Conservation (phyloP, 2,888 invertebrate genomes). For the Hermaeophaga mercurialis region DNA sequence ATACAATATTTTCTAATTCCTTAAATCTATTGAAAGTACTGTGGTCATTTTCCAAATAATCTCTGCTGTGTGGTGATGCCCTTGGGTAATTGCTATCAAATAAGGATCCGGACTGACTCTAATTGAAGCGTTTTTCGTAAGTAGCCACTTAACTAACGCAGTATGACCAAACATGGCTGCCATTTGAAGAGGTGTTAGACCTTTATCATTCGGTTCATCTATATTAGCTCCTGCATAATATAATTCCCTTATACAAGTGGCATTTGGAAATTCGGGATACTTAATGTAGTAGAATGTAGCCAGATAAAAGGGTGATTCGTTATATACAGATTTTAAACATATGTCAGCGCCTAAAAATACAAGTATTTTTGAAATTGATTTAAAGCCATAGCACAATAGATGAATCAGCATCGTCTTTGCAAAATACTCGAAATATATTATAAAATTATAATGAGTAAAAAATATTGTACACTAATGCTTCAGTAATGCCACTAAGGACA, state of each 20-base stretch:
- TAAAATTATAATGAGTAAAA: too few relatives aligned
- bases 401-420: too few relatives aligned
- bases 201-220: conserved; percentile 46
- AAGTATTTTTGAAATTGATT: background rate
- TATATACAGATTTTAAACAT: conserved; percentile 40
- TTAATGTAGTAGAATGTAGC: conserved; percentile 46
- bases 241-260: conserved; percentile 48
- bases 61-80: conserved; percentile 38
- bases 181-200: conserved; percentile 48
- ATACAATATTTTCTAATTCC: background rate
- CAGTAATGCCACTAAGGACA: too few relatives aligned
- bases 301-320: conserved; percentile 50
- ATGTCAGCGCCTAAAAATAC: conserved; percentile 44
- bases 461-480: too few relatives aligned
- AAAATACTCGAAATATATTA: too few relatives aligned
- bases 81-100: conserved; percentile 42
- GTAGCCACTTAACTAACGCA: conserved; percentile 47
- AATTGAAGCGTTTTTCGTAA: conserved; percentile 44
- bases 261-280: conserved; percentile 44
- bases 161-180: conserved; percentile 51
- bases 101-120: conserved; percentile 42
- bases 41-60: conserved; percentile 30
- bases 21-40: conserved; percentile 20
- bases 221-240: conserved; percentile 51
- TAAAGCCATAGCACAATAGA: too few relatives aligned